Base-by-base conservation (phyloP, 64 coral and sea anemone species). In the Actinia tenebrosa region DNA sequence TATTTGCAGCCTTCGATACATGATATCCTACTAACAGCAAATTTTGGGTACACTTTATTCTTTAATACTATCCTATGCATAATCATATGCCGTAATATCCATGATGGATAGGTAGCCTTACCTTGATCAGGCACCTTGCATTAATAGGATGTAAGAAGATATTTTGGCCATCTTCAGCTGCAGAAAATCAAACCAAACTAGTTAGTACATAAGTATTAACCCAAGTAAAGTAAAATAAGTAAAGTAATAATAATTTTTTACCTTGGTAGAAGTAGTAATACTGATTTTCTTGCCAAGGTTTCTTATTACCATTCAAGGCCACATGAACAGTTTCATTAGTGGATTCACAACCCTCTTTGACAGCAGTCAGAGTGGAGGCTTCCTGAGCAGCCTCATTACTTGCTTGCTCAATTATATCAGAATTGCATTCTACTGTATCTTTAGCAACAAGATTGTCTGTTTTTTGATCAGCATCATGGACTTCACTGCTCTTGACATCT, bases 131-230 rank as follows among this genome's bases (percentile, higher is more conserved):
- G 64, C 97, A 99, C 6, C 93, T 89, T 25, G 93, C 91, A 95
- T 99, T 99, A 16, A 99, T 54, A 16, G 97, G 89, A 46, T 95
- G 93, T 44, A 99, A 79, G 82, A 99, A 99, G 64, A 99, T 90
- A 80, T 99, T 92, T 59, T 99, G 97, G 19, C 97, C 97, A 93
- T 99, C 97, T 82, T 99, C 90, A 89, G 93, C 97, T 99, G 86
- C 60, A 90, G 86, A 22, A 79, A 62, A 85, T 23, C 63, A 23
- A n/a, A 66, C n/a, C 19, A 66, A 66, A 66, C n/a, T 9, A 66
- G 63, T 66, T 8, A 66, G 22, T 23, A n/a, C 55, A 56, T n/a
- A n/a, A n/a, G 53, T 4, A 54, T 37, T 50, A 50, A 50, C 7
- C 47, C 47, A 50, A 50, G 7, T 50, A 61, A 61, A 61, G 16